A percentile compares a stretch with the other conserved stretches of the same genome.
Evolutionary conservation across 2,113 vertebrate species (phyloP).

Genomic region (Burhinus oedicnemus): DNA sequence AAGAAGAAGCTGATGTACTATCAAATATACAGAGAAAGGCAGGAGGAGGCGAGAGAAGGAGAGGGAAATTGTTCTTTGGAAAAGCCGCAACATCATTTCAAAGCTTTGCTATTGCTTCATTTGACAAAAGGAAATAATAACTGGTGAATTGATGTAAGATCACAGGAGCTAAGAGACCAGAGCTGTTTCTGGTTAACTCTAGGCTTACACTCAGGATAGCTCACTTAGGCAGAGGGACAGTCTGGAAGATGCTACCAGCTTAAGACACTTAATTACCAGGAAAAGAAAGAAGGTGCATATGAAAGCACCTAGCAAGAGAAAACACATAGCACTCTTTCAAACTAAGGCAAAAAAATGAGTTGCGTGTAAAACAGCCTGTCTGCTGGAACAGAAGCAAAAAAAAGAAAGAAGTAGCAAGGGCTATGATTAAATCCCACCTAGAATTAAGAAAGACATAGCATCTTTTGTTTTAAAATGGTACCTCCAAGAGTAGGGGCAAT

Average conservation of each 20-base stretch:
- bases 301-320: neutral
- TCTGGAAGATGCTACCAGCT: neutral
- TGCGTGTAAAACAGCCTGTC: neutral
- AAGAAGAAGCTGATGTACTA: conserved; percentile 43
- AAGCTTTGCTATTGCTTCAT: conserved; percentile 33
- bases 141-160: neutral
- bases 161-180: neutral
- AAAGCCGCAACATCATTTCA: neutral
- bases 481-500: neutral
- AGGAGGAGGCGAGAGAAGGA: neutral
- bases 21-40: conserved; percentile 15
- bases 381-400: neutral
- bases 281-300: neutral
- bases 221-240: neutral
- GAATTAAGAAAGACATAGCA: neutral
- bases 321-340: neutral
- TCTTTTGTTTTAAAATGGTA: neutral
- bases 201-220: neutral
- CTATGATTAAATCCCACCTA: neutral
- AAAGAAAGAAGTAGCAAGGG: neutral
- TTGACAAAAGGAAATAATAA: conserved; percentile 45
- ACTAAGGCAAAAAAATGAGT: neutral
- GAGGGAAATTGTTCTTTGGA: conserved; percentile 39
- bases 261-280: neutral
- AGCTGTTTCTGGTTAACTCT: neutral